Base-by-base conservation (phyloP, 2,888 invertebrate species). In the Torymus texanus region DNA sequence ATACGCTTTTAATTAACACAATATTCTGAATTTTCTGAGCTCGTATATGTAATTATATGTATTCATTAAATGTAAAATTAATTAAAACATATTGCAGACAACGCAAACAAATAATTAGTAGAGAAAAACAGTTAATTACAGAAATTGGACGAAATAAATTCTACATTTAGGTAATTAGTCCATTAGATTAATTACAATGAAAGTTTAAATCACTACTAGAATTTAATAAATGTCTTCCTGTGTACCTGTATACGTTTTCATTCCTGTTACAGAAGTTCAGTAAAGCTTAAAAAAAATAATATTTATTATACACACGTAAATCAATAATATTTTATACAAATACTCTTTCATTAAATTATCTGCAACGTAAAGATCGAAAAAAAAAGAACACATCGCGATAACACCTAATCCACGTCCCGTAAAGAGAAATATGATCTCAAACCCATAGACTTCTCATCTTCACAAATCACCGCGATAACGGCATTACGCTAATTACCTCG, bases 401-500 rank as follows among this genome's bases (percentile, higher is more conserved):
- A 5, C 41, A 8, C 5, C 41, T 8, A 41, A 5, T 8, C 41
- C 8, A 41, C 8, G 8, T 8, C 41, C 8, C 41, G 8, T 41
- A 18, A 62, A 24, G 12, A 29, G 18, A 21, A 21, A 50, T 11
- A 16, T 50, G 16, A 66, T 21, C 29, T 29, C 24, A 29, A 12
- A 14, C 50, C 41, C 50, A 16, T 50, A 12, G 18, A 58, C 18
- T 10, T 21, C 24, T 3, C n/a, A 13, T 4, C 50, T 2, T 13
- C 10, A 59, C 70, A 71, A 71, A 71, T 71, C 59, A 59, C 59
- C 2, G 5, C 18, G 50, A 71, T 59, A 71, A 59, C 41, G 41
- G 71, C 62, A 16, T 62, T 13, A 29, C 62, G 18, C 63, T 74
- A 74, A 74, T 65, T 63, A n/a, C 73, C n/a, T 50, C 59, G 18